Conservation (phyloP, 2,797 vertebrate genomes). For the Paratrypauchen microcephalus region DNA sequence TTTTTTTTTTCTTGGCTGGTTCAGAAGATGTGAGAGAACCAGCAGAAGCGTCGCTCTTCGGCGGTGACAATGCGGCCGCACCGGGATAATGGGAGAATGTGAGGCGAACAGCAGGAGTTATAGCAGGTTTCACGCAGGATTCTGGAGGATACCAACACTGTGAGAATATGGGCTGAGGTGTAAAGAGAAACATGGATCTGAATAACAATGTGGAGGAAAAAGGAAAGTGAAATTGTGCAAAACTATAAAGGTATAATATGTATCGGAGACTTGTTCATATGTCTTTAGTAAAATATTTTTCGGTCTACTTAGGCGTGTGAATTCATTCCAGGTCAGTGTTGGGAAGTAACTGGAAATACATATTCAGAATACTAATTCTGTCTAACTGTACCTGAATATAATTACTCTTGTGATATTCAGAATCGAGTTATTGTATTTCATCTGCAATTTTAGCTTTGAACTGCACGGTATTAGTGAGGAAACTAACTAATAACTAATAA, state of each 20-base stretch:
- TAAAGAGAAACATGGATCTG: not conserved
- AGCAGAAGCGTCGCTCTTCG: not conserved
- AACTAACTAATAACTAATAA: no score
- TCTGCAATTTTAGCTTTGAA: no score
- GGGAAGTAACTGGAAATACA: no score
- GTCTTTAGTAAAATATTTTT: not conserved
- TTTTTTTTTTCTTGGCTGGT: slow-evolving; percentile 1
- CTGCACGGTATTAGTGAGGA: no score
- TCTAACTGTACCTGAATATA: no score
- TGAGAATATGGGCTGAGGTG: not conserved
- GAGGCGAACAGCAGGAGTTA: slow-evolving; percentile 1
- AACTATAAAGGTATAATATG: not conserved
- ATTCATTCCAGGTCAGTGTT: no score
- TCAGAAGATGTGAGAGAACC: slow-evolving; percentile 3
- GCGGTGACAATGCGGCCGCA: not conserved
- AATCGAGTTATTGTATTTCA: no score
- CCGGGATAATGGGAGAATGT: not conserved
- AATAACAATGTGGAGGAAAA: not conserved
- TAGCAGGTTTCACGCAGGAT: not conserved
- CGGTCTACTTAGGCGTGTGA: no score
- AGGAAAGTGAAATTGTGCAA: not conserved
- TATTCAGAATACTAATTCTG: no score
- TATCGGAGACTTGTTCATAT: not conserved
- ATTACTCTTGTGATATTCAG: no score
- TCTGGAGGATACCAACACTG: not conserved